Percentiles rank a stretch among this genome's conserved stretches.
Evolutionary conservation across 2,888 invertebrate genomes (phyloP).

Genomic region (Perdita meconis): DNA sequence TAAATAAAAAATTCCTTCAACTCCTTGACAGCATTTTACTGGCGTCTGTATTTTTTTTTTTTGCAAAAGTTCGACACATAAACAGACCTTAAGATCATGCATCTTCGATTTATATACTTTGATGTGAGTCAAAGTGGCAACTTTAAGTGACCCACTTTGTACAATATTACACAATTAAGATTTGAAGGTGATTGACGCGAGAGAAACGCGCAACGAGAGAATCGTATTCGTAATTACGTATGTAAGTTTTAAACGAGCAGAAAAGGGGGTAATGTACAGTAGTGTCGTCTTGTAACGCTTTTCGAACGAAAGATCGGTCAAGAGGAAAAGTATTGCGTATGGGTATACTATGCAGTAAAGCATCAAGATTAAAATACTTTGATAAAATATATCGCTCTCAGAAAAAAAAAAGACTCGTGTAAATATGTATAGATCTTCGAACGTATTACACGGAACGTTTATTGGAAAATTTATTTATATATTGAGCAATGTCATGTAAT

Average conservation of each 20-base stretch:
- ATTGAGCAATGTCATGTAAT: constrained; percentile 56
- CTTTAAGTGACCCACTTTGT: too few relatives aligned
- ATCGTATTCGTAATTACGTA: constrained; percentile 56
- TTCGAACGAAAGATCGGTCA: constrained; percentile 39
- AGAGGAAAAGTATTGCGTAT: constrained; percentile 64
- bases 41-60: too few relatives aligned
- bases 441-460: constrained; percentile 58
- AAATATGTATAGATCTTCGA: constrained; percentile 74
- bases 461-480: constrained; percentile 67
- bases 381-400: constrained; percentile 51
- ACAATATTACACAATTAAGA: constrained; percentile 10
- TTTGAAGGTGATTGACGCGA: constrained; percentile 29
- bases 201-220: constrained; percentile 44
- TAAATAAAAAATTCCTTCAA: too few relatives aligned
- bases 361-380: constrained; percentile 47
- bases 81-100: too few relatives aligned
- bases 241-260: constrained; percentile 50
- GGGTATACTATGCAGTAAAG: constrained; percentile 64
- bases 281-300: constrained; percentile 59
- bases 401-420: constrained; percentile 52
- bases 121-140: too few relatives aligned
- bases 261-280: constrained; percentile 51
- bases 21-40: too few relatives aligned
- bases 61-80: too few relatives aligned
- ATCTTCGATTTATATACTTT: too few relatives aligned